These are phyloP conservation scores for Pentamera pediparva DNA, from an alignment of 53 echinoderm and acorn worm species.

Conservation along the genomic window DNA sequence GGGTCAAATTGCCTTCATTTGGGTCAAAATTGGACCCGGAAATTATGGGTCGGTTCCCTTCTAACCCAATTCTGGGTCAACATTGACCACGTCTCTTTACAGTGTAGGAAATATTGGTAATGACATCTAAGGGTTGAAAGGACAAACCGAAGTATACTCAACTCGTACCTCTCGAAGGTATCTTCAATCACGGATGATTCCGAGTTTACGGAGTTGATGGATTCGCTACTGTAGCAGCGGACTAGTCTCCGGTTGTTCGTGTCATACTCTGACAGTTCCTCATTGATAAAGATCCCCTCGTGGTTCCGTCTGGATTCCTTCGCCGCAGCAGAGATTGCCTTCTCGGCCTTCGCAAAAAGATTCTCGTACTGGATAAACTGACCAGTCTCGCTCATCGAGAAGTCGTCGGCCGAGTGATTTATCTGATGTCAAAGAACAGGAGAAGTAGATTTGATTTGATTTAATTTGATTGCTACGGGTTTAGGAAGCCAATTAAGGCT, in stretches of 20 bases:
- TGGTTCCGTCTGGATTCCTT: conserved; percentile 58
- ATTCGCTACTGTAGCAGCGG: conserved; percentile 89
- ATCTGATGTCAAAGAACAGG: too few species aligned
- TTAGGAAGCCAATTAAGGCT: too few species aligned
- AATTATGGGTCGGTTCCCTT: too few species aligned
- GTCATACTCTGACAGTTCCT: conserved; percentile 38
- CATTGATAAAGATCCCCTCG: conserved; percentile 53
- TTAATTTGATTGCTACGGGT: too few species aligned
- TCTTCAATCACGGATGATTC: conserved; percentile 83
- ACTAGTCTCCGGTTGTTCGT: conserved; percentile 67
- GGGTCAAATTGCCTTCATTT: too few species aligned
- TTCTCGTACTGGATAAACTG: conserved; percentile 76
- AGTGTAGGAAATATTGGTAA: too few species aligned
- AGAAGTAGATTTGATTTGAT: too few species aligned
- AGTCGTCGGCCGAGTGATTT: conserved; percentile 40
- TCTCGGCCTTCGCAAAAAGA: conserved; percentile 85
- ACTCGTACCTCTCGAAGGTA: conserved; percentile 53
- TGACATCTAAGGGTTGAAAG: too few species aligned
- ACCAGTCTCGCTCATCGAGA: conserved; percentile 57
- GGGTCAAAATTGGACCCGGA: too few species aligned
- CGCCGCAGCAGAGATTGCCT: conserved; percentile 79
- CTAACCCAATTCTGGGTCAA: too few species aligned
- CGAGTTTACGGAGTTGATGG: conserved; percentile 72
- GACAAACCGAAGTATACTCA: not conserved
- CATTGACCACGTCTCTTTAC: too few species aligned